Conservation (phyloP, 2,888 invertebrate species). For the Pogonocherus hispidulus region DNA sequence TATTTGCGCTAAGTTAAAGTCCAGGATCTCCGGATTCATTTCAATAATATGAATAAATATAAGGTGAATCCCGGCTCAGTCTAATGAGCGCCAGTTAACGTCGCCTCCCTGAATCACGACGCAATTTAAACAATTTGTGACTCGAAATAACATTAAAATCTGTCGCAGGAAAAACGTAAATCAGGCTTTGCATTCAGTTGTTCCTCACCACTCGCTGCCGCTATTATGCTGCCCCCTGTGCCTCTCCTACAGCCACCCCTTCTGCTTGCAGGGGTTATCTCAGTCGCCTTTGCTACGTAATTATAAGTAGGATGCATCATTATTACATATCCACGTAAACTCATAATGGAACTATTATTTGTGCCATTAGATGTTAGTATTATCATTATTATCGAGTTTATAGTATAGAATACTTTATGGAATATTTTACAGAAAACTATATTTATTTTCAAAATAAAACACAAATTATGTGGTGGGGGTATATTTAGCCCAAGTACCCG, state of each 20-base stretch:
- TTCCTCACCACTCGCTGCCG: conserved; percentile 54
- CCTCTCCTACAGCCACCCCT: conserved; percentile 12
- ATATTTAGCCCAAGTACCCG: no score
- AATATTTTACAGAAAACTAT: no score
- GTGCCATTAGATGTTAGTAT: no score
- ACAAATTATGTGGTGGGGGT: no score
- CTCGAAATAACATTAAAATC: conserved; percentile 71
- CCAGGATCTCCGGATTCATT: conserved; percentile 64
- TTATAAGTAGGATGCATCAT: no score
- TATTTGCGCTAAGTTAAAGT: conserved; percentile 47
- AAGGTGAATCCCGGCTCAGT: conserved; percentile 67
- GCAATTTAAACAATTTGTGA: conserved; percentile 73
- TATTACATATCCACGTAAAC: no score
- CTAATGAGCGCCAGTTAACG: conserved; percentile 70
- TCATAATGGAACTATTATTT: no score
- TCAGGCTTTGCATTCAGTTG: conserved; percentile 68
- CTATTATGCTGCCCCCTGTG: conserved; percentile 19
- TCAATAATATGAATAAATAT: conserved; percentile 71
- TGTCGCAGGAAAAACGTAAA: conserved; percentile 70
- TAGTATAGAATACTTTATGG: no score
- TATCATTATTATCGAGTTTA: no score
- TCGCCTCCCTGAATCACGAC: conserved; percentile 70
- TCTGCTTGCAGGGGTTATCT: background rate
- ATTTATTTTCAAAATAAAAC: no score
- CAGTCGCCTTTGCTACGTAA: background rate